Evolutionary conservation across 1,140 invertebrate species (phyloP).

Genomic region (Maconellicoccus hirsutus): DNA sequence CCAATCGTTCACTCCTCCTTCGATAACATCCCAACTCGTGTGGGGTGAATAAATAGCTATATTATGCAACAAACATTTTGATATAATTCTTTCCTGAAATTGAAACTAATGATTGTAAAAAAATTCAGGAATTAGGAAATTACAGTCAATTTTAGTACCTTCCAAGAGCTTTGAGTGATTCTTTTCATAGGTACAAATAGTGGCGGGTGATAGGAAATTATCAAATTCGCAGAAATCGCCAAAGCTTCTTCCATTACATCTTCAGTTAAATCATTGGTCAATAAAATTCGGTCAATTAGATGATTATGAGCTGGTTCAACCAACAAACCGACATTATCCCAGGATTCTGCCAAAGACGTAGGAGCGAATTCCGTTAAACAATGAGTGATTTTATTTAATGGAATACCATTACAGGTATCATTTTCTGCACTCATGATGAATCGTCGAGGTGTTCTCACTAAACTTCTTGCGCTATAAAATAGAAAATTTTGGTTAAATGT

Average conservation of each 20-base stretch:
- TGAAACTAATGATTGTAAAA: slow-evolving; percentile 29
- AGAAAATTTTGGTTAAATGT: too few relatives aligned
- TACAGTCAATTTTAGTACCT: slow-evolving; percentile 48
- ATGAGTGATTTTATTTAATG: slow-evolving; percentile 41
- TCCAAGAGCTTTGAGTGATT: slow-evolving; percentile 54
- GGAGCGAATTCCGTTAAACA: slow-evolving; percentile 59
- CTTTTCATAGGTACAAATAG: slow-evolving; percentile 77
- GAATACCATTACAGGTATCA: not conserved
- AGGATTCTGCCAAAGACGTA: slow-evolving; percentile 58
- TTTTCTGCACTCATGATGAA: not conserved
- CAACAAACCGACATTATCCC: slow-evolving; percentile 93
- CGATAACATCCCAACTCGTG: slow-evolving; percentile 72
- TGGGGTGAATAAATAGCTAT: slow-evolving; percentile 91
- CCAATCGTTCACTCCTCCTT: slow-evolving; percentile 87
- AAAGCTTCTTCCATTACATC: slow-evolving; percentile 76
- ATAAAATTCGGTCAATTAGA: slow-evolving; percentile 51
- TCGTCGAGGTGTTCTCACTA: not conserved
- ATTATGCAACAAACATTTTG: slow-evolving; percentile 66
- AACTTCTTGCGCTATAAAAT: not conserved
- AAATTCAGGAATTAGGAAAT: too few relatives aligned
- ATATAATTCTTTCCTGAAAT: slow-evolving; percentile 63
- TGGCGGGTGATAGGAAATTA: slow-evolving; percentile 91
- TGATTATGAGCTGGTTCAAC: slow-evolving; percentile 39
- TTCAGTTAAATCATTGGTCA: slow-evolving; percentile 94
- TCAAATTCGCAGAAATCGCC: slow-evolving; percentile 53